These are phyloP conservation scores for Cheirogaleus major DNA, from an alignment of 2,797 vertebrate species.

Conservation along the genomic window DNA sequence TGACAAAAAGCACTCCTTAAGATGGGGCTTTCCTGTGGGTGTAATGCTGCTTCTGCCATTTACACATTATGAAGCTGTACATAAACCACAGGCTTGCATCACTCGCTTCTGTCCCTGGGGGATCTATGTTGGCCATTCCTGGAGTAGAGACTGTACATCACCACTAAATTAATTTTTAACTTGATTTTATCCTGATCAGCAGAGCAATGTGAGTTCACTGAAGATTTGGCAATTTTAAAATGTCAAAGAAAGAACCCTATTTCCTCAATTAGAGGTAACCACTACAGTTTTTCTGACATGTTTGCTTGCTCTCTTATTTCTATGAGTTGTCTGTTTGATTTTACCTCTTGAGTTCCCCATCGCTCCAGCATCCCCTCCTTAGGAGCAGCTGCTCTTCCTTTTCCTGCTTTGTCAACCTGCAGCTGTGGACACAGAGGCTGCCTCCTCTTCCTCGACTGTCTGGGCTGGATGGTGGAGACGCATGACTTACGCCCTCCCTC, in stretches of 20 bases:
- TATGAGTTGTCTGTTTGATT: not conserved
- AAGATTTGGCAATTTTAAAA: not conserved
- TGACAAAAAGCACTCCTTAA: not conserved
- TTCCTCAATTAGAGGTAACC: not conserved
- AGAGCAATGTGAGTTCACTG: not conserved
- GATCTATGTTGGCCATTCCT: not conserved
- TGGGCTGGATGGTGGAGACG: accelerated
- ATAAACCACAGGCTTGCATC: not conserved
- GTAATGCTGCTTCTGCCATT: not conserved
- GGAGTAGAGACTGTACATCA: not conserved
- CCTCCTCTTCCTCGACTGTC: accelerated
- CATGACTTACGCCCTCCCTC: not conserved
- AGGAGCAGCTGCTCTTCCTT: not conserved
- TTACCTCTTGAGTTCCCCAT: not conserved
- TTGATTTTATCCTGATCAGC: not conserved
- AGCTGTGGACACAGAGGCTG: too few relatives aligned
- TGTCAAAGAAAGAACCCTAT: not conserved
- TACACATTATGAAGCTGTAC: not conserved
- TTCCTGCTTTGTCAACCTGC: too few relatives aligned
- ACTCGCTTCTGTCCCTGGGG: not conserved
- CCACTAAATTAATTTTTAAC: not conserved
- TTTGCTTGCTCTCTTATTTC: not conserved
- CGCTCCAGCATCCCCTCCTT: not conserved
- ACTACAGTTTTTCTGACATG: not conserved
- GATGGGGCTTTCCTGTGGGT: not conserved